Evolutionary conservation across 2,797 vertebrate species (phyloP).

Genomic region (Lemur catta): DNA sequence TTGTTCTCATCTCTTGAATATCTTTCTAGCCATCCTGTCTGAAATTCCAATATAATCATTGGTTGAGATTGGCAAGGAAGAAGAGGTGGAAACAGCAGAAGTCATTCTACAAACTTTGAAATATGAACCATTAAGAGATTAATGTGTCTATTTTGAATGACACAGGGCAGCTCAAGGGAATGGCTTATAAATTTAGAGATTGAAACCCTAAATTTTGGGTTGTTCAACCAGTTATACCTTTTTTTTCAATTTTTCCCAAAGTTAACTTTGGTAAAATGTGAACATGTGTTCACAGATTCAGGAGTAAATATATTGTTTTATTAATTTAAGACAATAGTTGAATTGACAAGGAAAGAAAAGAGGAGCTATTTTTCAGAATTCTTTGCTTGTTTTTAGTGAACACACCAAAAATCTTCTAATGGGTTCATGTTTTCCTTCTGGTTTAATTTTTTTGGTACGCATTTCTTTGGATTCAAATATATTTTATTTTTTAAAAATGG

Average conservation of each 20-base stretch:
- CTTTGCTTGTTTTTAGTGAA: neutral
- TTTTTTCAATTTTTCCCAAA: neutral
- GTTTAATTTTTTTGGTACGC: neutral
- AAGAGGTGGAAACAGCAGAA: neutral
- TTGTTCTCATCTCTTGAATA: conserved; percentile 49
- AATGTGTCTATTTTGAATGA: neutral
- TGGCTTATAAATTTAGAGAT: neutral
- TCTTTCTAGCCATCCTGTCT: conserved; percentile 49
- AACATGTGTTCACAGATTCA: neutral
- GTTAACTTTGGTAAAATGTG: neutral
- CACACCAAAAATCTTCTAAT: neutral
- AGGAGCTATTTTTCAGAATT: neutral
- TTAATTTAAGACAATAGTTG: neutral
- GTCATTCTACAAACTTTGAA: conserved; percentile 74
- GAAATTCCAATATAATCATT: conserved; percentile 49
- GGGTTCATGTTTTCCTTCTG: neutral
- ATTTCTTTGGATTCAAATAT: neutral
- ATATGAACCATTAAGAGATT: neutral
- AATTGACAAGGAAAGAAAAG: neutral
- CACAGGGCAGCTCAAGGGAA: neutral
- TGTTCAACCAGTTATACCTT: neutral
- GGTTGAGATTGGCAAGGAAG: neutral
- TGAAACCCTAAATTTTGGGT: neutral
- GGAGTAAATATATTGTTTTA: neutral
- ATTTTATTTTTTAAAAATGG: neutral